Conservation (phyloP, 2,888 invertebrate species). For the Encarsia formosa region DNA sequence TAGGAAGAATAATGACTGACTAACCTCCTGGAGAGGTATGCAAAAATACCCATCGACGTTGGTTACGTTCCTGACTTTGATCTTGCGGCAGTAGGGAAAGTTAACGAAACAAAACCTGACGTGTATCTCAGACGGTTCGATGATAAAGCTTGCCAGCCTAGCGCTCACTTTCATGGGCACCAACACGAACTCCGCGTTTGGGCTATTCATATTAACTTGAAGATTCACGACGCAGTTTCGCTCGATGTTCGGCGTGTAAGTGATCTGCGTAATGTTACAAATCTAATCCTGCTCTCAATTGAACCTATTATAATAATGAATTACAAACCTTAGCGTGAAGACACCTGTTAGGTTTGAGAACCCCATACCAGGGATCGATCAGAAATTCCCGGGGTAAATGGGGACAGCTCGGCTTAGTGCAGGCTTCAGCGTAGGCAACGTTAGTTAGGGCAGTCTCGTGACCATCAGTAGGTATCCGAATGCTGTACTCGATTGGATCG, state of each 20-base stretch:
- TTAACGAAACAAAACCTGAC: constrained; percentile 60
- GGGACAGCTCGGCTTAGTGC: constrained; percentile 51
- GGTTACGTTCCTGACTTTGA: constrained; percentile 53
- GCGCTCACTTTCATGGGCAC: constrained; percentile 57
- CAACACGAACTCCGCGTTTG: constrained; percentile 55
- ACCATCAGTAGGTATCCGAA: constrained; percentile 57
- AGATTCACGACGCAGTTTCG: constrained; percentile 53
- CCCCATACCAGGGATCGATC: constrained; percentile 53
- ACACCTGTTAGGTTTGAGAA: constrained; percentile 52
- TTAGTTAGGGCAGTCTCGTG: constrained; percentile 54
- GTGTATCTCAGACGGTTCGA: constrained; percentile 54
- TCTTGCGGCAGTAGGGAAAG: constrained; percentile 54
- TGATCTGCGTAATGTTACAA: constrained; percentile 49
- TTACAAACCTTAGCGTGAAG: constrained; percentile 45
- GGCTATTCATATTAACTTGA: constrained; percentile 55
- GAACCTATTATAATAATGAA: not conserved
- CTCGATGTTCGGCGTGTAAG: constrained; percentile 56
- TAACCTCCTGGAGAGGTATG: constrained; percentile 49
- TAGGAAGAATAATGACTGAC: not conserved
- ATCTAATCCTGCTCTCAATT: not conserved
- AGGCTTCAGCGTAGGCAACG: constrained; percentile 51
- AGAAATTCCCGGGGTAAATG: constrained; percentile 57
- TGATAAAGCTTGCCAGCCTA: constrained; percentile 53
- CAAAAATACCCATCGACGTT: constrained; percentile 55
- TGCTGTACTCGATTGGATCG: constrained; percentile 55